Evolutionary conservation across 2,113 vertebrate genomes (phyloP).

Genomic region (Anoplopoma fimbria): DNA sequence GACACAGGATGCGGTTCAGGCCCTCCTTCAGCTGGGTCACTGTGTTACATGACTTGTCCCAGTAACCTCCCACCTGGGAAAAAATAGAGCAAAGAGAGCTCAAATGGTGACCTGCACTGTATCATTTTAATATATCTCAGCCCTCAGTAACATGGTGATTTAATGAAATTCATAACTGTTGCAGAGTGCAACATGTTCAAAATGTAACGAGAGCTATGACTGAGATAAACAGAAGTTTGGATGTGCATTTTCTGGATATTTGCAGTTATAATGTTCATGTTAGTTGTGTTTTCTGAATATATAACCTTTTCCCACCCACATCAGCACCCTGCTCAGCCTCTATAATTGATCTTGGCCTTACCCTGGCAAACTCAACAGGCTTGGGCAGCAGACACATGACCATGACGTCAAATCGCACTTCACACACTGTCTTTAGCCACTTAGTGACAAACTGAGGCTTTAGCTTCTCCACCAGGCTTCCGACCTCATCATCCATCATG

Average conservation of each 20-base stretch:
- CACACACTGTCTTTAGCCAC: conserved; percentile 98
- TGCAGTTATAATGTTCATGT: not conserved
- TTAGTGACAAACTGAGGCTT: conserved; percentile 99
- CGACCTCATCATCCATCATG: conserved; percentile 99
- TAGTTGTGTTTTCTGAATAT: not conserved
- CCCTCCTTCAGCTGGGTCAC: conserved; percentile 98
- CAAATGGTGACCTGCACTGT: conserved; percentile 3
- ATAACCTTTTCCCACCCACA: not conserved
- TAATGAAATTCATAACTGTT: not conserved
- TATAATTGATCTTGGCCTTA: conserved; percentile 74
- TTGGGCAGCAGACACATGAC: conserved; percentile 99
- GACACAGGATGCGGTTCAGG: conserved; percentile 95
- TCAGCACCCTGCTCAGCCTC: not conserved
- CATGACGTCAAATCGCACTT: conserved; percentile 98
- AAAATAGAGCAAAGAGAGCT: conserved; percentile 4
- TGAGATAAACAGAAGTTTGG: not conserved
- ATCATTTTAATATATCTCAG: not conserved
- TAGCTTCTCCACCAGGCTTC: conserved; percentile 98
- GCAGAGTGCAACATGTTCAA: too few species aligned
- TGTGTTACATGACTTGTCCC: conserved; percentile 97
- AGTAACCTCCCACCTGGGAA: conserved; percentile 95
- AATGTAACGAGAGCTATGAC: not conserved
- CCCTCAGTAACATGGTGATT: not conserved
- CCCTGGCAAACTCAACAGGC: conserved; percentile 97
- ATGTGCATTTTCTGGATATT: not conserved